Percentiles rank a stretch among this genome's conserved stretches.
Evolutionary conservation across 2,797 vertebrate species (phyloP).

Genomic region (Sparidentex hasta): DNA sequence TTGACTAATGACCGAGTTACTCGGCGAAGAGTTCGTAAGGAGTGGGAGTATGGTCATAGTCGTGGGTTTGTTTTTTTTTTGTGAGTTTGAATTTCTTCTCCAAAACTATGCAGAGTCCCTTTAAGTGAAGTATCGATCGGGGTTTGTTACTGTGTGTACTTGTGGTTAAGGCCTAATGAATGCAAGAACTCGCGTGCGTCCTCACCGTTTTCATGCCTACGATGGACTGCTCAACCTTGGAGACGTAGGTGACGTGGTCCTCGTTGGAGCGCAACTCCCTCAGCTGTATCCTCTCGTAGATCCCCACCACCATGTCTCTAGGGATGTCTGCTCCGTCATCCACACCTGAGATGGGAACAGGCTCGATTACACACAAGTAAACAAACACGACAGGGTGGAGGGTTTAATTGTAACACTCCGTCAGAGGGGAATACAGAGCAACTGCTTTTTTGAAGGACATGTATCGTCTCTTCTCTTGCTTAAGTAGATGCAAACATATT

Average conservation of each 20-base stretch:
- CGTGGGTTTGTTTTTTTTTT: constrained; percentile 2
- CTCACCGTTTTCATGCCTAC: constrained; percentile 96
- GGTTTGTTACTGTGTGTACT: background rate
- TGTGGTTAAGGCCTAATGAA: background rate
- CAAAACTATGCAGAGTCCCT: too few relatives aligned
- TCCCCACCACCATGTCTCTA: constrained; percentile 96
- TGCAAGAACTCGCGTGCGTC: background rate
- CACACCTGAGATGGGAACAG: constrained; percentile 86
- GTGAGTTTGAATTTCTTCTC: too few relatives aligned
- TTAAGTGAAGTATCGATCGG: too few relatives aligned
- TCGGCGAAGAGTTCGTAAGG: constrained; percentile 29
- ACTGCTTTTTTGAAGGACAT: constrained; percentile 10
- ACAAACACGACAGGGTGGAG: background rate
- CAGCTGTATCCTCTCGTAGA: constrained; percentile 97
- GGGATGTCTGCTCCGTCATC: constrained; percentile 98
- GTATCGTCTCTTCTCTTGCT: background rate
- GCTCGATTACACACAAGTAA: constrained; percentile 5
- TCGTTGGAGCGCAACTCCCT: constrained; percentile 98
- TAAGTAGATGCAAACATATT: background rate
- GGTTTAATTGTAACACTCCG: constrained; percentile 15
- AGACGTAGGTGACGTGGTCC: constrained; percentile 98
- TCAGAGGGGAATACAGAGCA: constrained; percentile 11
- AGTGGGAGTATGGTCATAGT: background rate
- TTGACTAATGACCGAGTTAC: constrained; percentile 59
- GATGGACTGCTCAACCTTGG: constrained; percentile 97